These are phyloP conservation scores for Eupithecia insigniata DNA, from an alignment of 2,888 invertebrate species.

Conservation along the genomic window DNA sequence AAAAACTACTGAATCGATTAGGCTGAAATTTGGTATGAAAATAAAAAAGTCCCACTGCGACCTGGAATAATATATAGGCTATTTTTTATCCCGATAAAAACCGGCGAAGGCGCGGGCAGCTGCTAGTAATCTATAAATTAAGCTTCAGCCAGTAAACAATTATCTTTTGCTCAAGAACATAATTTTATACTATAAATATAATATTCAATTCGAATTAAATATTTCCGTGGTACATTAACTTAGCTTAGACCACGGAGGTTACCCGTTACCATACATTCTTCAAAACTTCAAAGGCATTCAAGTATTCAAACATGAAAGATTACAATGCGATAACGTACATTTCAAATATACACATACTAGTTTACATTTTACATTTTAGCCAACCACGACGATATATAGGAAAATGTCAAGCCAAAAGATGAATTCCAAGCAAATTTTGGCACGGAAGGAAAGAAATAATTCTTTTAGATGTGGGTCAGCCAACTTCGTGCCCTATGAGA, in stretches of 20 bases:
- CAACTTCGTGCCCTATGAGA: slow-evolving; percentile 39
- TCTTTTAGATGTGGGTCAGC: slow-evolving; percentile 60
- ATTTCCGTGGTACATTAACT: neutral
- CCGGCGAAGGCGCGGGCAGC: too few relatives aligned
- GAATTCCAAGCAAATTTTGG: slow-evolving; percentile 45
- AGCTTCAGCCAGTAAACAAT: too few relatives aligned
- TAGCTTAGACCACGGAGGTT: neutral
- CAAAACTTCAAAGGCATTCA: neutral
- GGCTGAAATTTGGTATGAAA: too few relatives aligned
- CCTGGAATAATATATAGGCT: too few relatives aligned
- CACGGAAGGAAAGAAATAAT: slow-evolving; percentile 48
- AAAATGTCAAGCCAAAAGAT: neutral
- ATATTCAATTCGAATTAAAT: neutral
- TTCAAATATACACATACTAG: neutral
- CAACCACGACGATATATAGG: neutral
- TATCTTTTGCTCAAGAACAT: too few relatives aligned
- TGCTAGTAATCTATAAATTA: too few relatives aligned
- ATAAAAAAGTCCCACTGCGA: too few relatives aligned
- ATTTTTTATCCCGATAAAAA: too few relatives aligned
- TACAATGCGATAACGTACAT: neutral
- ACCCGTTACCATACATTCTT: neutral
- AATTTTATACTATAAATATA: too few relatives aligned
- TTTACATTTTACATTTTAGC: neutral
- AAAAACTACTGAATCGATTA: too few relatives aligned
- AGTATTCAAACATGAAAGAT: neutral